phyloP scores from a whole-genome alignment of 1,140 invertebrate genomes.

The Aphelenchoides besseyi region DNA sequence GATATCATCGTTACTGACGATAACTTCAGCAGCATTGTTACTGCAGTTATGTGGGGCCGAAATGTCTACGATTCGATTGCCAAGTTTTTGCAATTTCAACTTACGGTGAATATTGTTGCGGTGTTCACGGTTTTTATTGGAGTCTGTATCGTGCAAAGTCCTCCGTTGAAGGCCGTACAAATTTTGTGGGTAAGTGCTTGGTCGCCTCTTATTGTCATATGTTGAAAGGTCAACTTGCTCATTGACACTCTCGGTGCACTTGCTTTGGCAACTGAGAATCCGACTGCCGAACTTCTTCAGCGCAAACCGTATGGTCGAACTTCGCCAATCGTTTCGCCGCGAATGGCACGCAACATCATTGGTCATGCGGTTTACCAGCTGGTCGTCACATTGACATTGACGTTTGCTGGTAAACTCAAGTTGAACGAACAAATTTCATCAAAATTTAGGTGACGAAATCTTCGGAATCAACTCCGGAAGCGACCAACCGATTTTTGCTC shows the following conservation, averaged over 20 bases:
- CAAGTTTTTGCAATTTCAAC: constrained; percentile 97
- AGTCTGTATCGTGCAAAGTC: constrained; percentile 92
- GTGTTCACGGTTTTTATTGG: constrained; percentile 97
- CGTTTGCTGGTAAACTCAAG: constrained; percentile 75
- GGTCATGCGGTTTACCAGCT: constrained; percentile 93
- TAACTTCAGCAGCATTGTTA: constrained; percentile 61
- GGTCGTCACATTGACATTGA: constrained; percentile 83
- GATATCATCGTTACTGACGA: constrained; percentile 62
- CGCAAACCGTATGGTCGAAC: constrained; percentile 95
- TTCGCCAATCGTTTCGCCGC: constrained; percentile 92
- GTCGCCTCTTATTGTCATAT: constrained; percentile 87
- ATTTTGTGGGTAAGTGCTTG: constrained; percentile 95
- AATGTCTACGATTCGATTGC: constrained; percentile 99
- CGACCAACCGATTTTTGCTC: constrained; percentile 71
- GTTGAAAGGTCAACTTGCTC: constrained; percentile 99
- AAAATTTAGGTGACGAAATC: constrained; percentile 78
- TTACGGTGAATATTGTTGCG: constrained; percentile 96
- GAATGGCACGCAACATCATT: constrained; percentile 97
- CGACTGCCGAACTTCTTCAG: constrained; percentile 87
- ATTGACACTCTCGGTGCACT: constrained; percentile 98
- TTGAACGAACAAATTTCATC: constrained; percentile 63
- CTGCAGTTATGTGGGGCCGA: constrained; percentile 64
- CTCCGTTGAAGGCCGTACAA: constrained; percentile 85
- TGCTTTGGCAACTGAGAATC: constrained; percentile 93
- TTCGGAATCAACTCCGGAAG: constrained; percentile 87